Evolutionary conservation across 64 coral and sea anemone genomes (phyloP).

Genomic region (Porites australiensis): DNA sequence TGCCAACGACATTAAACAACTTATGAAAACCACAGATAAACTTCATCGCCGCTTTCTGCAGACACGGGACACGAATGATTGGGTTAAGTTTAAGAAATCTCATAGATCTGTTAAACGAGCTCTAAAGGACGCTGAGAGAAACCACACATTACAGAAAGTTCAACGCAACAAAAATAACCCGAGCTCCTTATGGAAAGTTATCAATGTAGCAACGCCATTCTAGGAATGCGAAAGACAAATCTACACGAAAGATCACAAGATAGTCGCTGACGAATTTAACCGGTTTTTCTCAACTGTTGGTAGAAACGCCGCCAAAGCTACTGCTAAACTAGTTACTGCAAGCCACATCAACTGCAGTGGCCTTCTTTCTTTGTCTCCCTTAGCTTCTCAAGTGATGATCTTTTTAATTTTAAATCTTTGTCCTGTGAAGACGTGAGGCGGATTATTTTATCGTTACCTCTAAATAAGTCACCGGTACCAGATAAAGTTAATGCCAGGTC

Average conservation of each 20-base stretch:
- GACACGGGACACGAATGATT: neutral
- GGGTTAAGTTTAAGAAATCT: neutral
- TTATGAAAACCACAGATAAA: slow-evolving; percentile 35
- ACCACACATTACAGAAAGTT: slow-evolving; percentile 7
- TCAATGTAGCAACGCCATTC: slow-evolving; percentile 9
- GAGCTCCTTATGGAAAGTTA: slow-evolving; percentile 15
- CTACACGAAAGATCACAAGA: slow-evolving; percentile 15
- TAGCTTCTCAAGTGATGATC: neutral
- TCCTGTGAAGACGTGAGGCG: neutral
- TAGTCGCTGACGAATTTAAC: slow-evolving; percentile 34
- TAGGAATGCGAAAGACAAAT: neutral
- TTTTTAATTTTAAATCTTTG: neutral
- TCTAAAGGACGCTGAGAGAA: neutral
- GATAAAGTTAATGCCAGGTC: neutral
- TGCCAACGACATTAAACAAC: slow-evolving; percentile 56
- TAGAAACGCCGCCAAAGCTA: neutral
- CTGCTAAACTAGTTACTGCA: neutral
- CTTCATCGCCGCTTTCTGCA: slow-evolving; percentile 1
- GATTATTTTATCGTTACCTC: neutral
- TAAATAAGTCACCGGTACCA: neutral
- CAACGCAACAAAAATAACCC: neutral
- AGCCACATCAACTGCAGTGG: slow-evolving; percentile 16
- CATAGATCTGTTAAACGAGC: neutral
- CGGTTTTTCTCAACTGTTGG: slow-evolving; percentile 22
- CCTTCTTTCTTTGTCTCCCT: neutral